Base-by-base conservation (phyloP, 2,113 vertebrate genomes). In the Melierax canorus region DNA sequence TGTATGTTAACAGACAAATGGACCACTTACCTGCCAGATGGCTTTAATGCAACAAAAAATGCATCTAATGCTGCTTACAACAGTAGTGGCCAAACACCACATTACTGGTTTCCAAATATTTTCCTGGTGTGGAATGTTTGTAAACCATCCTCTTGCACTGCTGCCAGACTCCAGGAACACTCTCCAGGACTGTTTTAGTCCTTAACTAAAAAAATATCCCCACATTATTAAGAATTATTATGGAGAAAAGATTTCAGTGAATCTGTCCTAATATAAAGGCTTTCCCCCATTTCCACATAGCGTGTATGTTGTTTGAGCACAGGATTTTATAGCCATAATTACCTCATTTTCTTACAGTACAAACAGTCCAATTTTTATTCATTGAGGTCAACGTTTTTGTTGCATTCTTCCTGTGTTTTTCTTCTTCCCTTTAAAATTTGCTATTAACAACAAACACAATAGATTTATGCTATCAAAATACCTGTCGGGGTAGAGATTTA, bases 311-410 rank as follows among this genome's bases (percentile, higher is more conserved):
- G 56, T 85, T 94, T 43, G 50, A 94, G 63, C 55, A 73, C 30
- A 46, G 59, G n/a, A 82, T 93, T 94, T 95, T 93, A 92, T 69
- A 67, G 72, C 55, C 55, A 30, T 41, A 92, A 94, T 95, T 83
- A 92, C 76, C 74, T 83, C 38, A 83, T 93, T 97, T 96, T 96
- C 78, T 94, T n/a, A 48, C 22, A 79, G 78, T 86, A 86, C 81
- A 95, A 79, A 66, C n/a, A 88, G 87, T 73, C 58, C 45, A 16
- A 64, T 68, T 94, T 90, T 79, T 76, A 93, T 73, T 75, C 81
- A 84, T 2, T 36, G 64, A 67, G 71, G 68, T 77, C 90, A 93
- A 34, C 43, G 43, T 86, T 86, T 88, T 74, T 82, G 39, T 84
- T 94, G 38, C 26, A 43, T 86, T 92, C 53, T 82, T 90, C 46